phyloP scores from a whole-genome alignment of 1,140 invertebrate species.

The Drosophila willistoni region DNA sequence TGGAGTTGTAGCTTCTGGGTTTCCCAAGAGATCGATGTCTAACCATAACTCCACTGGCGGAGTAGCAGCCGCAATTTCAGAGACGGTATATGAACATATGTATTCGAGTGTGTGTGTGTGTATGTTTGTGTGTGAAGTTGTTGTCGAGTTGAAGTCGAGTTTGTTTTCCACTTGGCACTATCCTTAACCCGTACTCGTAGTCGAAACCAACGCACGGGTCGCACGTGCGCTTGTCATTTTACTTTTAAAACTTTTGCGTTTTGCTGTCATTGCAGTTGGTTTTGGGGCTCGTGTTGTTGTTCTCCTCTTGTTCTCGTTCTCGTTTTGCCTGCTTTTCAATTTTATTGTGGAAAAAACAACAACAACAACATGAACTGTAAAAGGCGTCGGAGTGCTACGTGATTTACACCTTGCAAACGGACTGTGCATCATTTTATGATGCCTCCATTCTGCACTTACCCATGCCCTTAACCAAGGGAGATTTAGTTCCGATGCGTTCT shows the following conservation, averaged over 20 bases:
- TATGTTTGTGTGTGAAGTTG: conserved; percentile 39
- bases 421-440: conserved; percentile 77
- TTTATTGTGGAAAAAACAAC: conserved; percentile 71
- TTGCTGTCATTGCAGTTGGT: conserved; percentile 48
- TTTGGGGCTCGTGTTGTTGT: conserved; percentile 28
- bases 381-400: conserved; percentile 76
- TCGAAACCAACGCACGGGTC: conserved; percentile 35
- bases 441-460: conserved; percentile 61
- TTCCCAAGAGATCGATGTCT: conserved; percentile 71
- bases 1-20: conserved; percentile 8
- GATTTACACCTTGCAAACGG: conserved; percentile 72
- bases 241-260: conserved; percentile 78
- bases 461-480: conserved; percentile 1
- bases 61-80: conserved; percentile 16
- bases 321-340: conserved; percentile 77
- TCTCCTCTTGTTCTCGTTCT: conserved; percentile 23
- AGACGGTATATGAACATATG: conserved; percentile 5
- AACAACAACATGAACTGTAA: conserved; percentile 67
- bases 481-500: conserved; percentile 28
- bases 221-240: conserved; percentile 79
- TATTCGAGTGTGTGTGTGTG: neutral
- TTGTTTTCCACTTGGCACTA: conserved; percentile 39
- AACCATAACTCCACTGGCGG: conserved; percentile 62
- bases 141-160: conserved; percentile 16
- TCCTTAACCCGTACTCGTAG: neutral